A percentile compares a stretch with the other conserved stretches of the same genome.
phyloP scores from a whole-genome alignment of 1,140 invertebrate species.

The Babylonia areolata region DNA sequence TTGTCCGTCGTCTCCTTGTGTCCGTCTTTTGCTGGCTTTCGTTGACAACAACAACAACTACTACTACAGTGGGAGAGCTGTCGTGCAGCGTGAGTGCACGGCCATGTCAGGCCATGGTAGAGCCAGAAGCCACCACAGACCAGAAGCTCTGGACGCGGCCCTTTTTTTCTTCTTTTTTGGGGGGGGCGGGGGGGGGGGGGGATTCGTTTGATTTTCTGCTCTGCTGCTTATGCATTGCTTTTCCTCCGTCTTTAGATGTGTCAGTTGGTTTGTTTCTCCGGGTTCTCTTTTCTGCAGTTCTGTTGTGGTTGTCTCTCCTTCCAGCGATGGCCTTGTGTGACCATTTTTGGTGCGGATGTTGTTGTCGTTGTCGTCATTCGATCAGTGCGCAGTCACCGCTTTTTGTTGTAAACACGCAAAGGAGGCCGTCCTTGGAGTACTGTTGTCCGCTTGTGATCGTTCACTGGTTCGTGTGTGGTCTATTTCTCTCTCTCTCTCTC shows the following conservation, averaged over 20 bases:
- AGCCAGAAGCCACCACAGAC: not conserved
- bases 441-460: not conserved
- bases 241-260: not conserved
- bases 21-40: not conserved
- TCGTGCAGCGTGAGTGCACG: not conserved
- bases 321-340: not conserved
- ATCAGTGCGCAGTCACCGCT: not conserved
- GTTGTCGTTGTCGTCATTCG: not conserved
- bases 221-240: not conserved
- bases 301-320: not conserved
- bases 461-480: not conserved
- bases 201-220: not conserved
- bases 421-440: not conserved
- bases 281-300: not conserved
- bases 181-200: no score
- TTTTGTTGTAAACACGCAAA: conserved; percentile 7
- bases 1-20: no score
- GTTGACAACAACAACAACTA: not conserved
- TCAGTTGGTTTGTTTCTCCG: not conserved
- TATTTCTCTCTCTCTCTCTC: not conserved
- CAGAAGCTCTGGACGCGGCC: not conserved
- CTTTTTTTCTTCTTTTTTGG: not conserved
- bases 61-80: not conserved
- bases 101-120: not conserved
- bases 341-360: not conserved